Conservation (phyloP, 2,797 vertebrate genomes). For the Cygnus olor region DNA sequence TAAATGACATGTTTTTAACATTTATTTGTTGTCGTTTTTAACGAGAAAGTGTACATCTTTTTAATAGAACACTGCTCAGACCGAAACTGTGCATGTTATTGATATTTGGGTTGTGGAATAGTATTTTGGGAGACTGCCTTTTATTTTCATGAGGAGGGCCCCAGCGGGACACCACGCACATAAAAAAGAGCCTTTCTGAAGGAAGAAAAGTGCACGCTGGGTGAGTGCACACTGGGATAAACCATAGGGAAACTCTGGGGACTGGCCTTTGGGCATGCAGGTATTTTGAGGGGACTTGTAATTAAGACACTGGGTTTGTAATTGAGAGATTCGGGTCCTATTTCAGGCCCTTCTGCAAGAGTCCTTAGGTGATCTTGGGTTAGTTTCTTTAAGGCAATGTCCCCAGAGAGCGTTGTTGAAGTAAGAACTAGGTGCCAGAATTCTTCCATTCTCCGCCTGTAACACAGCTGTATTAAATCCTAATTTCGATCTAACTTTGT, state of each 20-base stretch:
- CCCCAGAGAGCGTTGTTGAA: background rate
- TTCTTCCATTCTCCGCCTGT: background rate
- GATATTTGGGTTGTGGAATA: background rate
- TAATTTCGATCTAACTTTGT: background rate
- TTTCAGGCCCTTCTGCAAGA: background rate
- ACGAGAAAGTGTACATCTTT: background rate
- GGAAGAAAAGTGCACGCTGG: fast-evolving
- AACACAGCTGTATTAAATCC: background rate
- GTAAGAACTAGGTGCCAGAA: background rate
- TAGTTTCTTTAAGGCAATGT: background rate
- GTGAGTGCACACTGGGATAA: background rate
- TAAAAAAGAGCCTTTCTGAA: background rate
- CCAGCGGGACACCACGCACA: background rate
- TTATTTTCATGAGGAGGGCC: background rate
- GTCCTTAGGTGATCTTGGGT: background rate
- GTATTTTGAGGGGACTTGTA: background rate
- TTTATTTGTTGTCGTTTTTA: background rate
- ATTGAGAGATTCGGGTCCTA: background rate
- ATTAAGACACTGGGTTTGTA: background rate
- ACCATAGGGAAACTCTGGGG: background rate
- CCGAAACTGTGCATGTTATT: background rate
- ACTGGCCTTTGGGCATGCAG: fast-evolving
- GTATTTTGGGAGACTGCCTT: background rate
- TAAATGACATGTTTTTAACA: background rate
- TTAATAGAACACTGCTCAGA: background rate